Conservation (phyloP, 2,113 vertebrate species). For the Oriolus oriolus region DNA sequence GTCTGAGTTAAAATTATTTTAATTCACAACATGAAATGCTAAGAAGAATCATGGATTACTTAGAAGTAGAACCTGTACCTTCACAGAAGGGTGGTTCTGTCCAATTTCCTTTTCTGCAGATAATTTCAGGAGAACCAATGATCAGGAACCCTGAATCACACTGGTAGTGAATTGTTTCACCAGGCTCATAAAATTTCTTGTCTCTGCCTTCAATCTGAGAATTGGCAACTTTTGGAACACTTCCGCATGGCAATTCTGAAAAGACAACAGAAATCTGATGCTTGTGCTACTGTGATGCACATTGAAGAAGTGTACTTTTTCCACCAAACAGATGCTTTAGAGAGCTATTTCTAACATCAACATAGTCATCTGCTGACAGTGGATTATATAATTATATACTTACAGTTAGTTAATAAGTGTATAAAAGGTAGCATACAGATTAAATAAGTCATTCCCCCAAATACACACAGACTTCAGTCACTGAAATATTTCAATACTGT, state of each 20-base stretch:
- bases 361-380: not conserved
- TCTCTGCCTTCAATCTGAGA: not conserved
- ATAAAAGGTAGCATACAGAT: not conserved
- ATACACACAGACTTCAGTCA: not conserved
- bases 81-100: not conserved
- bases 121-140: not conserved
- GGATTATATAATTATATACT: not conserved
- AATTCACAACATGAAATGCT: not conserved
- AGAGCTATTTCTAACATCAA: not conserved
- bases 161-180: constrained; percentile 26
- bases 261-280: not conserved
- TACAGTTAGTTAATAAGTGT: not conserved
- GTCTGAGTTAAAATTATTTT: not conserved
- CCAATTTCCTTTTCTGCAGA: constrained; percentile 51
- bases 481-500: not conserved
- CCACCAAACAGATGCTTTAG: not conserved
- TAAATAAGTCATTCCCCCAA: not conserved
- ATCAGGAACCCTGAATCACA: not conserved
- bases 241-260: constrained; percentile 22
- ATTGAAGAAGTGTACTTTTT: not conserved
- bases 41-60: not conserved
- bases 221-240: constrained; percentile 4
- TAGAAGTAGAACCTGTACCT: not conserved
- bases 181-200: not conserved
- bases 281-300: not conserved